Base-by-base conservation (phyloP, 1,140 invertebrate genomes). In the Heliothis virescens region DNA sequence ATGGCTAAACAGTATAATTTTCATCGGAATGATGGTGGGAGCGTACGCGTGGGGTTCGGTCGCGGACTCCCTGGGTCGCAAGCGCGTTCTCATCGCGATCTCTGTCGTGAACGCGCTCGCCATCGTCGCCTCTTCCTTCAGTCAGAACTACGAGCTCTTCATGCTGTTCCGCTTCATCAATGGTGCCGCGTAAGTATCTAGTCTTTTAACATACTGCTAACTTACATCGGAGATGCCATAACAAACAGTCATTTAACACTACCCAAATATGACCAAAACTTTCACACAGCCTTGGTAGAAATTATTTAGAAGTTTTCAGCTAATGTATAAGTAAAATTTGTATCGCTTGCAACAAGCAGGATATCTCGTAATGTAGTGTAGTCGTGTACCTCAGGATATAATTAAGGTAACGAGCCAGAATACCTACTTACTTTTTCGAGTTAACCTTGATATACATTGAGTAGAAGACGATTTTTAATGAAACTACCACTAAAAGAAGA, bases 11-110 rank as follows among this genome's bases (percentile, higher is more conserved):
- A 97, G 95, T 80, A 98, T 97, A 94, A 97, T 97, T 84, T 97
- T 97, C 93, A 97, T 97, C 86, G 98, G 98, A 53, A 99, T 99
- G 98, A 98, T 99, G 97, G 96, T 97, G 47, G 98, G 98, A 71
- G 98, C 98, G 72, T 98, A 98, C 94, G 96, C 97, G 79, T 98
- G 98, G 98, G 98, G 98, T 82, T 98, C 97, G 21, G 96, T 99
- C 79, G 98, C 98, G 69, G 98, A 99, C 95, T 96, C 97, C 18
- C 91, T 98, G 72, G 98, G 98, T 41, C 96, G 98, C 85, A 97
- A 98, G 83, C 97, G 97, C 81, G 97, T 98, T 52, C 96, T 99
- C 57, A 97, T 98, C 82, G 97, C 97, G 82, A 98, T 98, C 80
- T 98, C 98, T 77, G 96, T 98, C 84, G 97, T 98, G 95, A 98